These are phyloP conservation scores for Pteropus rufus DNA, from an alignment of 2,797 vertebrate genomes.

Conservation along the genomic window DNA sequence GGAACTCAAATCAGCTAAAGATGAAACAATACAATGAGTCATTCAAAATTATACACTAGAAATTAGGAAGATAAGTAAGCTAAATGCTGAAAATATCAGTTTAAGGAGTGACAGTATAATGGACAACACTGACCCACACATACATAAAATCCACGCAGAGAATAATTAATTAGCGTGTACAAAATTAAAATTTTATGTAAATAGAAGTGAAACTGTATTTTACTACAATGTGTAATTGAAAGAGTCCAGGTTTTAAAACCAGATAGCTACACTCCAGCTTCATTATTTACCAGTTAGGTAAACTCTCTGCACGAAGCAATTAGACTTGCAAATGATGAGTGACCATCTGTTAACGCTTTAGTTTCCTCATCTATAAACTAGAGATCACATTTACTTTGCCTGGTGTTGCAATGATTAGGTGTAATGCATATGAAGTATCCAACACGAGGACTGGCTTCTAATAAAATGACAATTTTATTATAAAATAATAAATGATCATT, in stretches of 20 bases:
- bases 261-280: not conserved
- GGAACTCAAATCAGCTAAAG: not conserved
- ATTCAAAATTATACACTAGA: not conserved
- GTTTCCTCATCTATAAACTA: not conserved
- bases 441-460: not conserved
- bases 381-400: not conserved
- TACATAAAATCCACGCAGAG: not conserved
- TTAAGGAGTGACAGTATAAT: not conserved
- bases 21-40: not conserved
- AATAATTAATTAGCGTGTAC: not conserved
- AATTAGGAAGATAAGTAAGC: not conserved
- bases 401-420: not conserved
- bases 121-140: not conserved
- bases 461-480: not conserved
- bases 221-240: not conserved
- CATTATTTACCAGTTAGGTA: not conserved
- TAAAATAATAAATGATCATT: too few relatives aligned
- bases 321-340: not conserved
- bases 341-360: not conserved
- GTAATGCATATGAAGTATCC: not conserved
- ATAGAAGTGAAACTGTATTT: not conserved
- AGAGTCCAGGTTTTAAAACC: not conserved
- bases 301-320: not conserved
- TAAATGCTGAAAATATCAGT: not conserved
- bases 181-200: not conserved